A percentile compares a stretch with the other conserved stretches of the same genome.
Conservation (phyloP, 2,888 invertebrate genomes). For the Acheta domesticus region DNA sequence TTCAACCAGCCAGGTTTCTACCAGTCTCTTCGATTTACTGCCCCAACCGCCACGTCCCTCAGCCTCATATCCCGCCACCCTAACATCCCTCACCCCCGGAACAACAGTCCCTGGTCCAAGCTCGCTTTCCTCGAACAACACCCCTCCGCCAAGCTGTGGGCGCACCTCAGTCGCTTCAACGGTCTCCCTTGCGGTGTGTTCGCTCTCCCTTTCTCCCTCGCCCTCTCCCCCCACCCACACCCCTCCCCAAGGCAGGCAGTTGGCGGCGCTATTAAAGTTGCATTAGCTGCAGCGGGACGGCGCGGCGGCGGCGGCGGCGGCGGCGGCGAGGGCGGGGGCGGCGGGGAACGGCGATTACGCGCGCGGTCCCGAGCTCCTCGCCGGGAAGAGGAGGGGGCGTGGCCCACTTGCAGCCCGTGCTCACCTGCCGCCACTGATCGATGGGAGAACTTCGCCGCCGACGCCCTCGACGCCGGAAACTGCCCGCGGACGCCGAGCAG, state of each 20-base stretch:
- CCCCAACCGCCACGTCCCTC: too few species aligned
- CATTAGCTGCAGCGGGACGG: not conserved
- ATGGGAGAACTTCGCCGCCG: not conserved
- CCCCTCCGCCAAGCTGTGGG: too few species aligned
- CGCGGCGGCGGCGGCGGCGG: not conserved
- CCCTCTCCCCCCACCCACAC: too few species aligned
- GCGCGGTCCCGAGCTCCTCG: not conserved
- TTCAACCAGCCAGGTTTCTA: too few species aligned
- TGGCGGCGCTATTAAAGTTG: conserved; percentile 7
- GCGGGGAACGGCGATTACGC: conserved; percentile 3
- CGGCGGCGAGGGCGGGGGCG: not conserved
- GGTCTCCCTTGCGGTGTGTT: too few species aligned
- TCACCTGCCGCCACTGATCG: conserved; percentile 18
- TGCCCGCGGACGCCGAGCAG: not conserved
- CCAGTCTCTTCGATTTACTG: too few species aligned
- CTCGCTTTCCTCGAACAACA: too few species aligned
- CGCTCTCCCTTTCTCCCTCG: too few species aligned
- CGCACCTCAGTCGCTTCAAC: too few species aligned
- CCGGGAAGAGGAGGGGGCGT: not conserved
- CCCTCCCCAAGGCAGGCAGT: not conserved
- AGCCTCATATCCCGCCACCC: too few species aligned
- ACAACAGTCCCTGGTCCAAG: too few species aligned
- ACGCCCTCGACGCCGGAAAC: not conserved
- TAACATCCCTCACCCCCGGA: too few species aligned
- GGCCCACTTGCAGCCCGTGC: not conserved